These are phyloP conservation scores for Polietes domitor DNA, from an alignment of 2,888 invertebrate species.

Conservation along the genomic window DNA sequence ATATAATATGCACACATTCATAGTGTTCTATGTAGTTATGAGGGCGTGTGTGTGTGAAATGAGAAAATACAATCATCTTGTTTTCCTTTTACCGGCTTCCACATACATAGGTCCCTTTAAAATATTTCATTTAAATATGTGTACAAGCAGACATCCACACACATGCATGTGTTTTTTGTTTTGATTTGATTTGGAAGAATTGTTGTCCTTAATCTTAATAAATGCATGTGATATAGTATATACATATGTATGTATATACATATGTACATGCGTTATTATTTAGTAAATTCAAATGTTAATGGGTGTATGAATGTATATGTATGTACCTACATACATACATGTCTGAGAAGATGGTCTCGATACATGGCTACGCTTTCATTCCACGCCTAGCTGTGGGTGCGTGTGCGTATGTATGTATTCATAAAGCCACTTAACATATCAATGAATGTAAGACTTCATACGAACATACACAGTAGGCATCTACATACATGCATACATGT, in stretches of 20 bases:
- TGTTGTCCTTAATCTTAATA: neutral
- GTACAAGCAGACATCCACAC: neutral
- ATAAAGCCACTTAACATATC: conserved; percentile 52
- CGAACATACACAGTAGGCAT: neutral
- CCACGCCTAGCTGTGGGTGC: neutral
- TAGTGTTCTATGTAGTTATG: neutral
- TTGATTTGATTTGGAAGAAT: neutral
- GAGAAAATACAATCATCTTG: neutral
- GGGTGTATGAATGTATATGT: neutral
- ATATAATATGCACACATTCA: neutral
- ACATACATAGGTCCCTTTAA: neutral
- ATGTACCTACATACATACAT: neutral
- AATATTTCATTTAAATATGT: neutral
- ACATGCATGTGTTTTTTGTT: neutral
- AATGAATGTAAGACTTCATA: conserved; percentile 31
- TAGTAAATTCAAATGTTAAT: neutral
- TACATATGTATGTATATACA: too few relatives aligned
- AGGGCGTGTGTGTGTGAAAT: neutral
- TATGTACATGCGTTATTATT: neutral
- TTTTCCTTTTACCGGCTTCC: conserved; percentile 23
- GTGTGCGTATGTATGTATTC: neutral
- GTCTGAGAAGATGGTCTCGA: too few relatives aligned
- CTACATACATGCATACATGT: neutral
- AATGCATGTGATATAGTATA: neutral
- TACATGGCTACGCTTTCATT: neutral